phyloP scores from a whole-genome alignment of 2,113 vertebrate species.

The Gadus chalcogrammus region DNA sequence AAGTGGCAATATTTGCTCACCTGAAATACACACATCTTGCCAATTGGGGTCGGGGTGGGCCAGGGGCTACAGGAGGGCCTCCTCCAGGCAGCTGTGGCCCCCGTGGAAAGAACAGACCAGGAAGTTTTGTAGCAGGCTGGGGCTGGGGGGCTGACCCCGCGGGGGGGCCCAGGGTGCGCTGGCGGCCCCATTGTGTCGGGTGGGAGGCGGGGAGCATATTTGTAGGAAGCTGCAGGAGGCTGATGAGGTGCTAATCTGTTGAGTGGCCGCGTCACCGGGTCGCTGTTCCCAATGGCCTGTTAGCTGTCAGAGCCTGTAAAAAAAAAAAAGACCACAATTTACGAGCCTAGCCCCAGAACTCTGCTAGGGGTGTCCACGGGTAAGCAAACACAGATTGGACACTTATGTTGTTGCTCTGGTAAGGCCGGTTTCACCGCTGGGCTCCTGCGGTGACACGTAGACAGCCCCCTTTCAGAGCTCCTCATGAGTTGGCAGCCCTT shows the following conservation, averaged over 20 bases:
- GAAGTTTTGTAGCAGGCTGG: conserved; percentile 71
- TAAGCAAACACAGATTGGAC: conserved; percentile 80
- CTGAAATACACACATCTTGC: conserved; percentile 76
- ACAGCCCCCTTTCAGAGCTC: conserved; percentile 56
- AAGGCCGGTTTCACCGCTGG: conserved; percentile 50
- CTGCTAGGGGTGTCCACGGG: conserved; percentile 60
- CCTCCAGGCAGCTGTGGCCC: conserved; percentile 73
- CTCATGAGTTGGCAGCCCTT: conserved; percentile 52
- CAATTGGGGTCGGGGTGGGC: conserved; percentile 64
- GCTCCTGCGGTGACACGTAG: conserved; percentile 63
- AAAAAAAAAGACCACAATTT: conserved; percentile 64
- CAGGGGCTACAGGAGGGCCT: conserved; percentile 45
- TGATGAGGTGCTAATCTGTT: conserved; percentile 90
- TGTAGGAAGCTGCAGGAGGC: conserved; percentile 83
- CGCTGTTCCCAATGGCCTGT: conserved; percentile 71
- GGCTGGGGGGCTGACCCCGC: conserved; percentile 47
- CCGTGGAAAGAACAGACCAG: conserved; percentile 70
- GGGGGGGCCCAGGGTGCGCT: conserved; percentile 72
- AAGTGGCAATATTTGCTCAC: conserved; percentile 92
- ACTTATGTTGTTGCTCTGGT: conserved; percentile 60
- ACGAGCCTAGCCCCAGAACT: conserved; percentile 66
- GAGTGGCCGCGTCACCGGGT: conserved; percentile 67
- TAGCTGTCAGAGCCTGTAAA: conserved; percentile 71
- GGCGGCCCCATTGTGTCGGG: conserved; percentile 79
- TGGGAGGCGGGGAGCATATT: conserved; percentile 78